These are phyloP conservation scores for Helicoverpa zea DNA, from an alignment of 1,140 invertebrate genomes.

Conservation along the genomic window DNA sequence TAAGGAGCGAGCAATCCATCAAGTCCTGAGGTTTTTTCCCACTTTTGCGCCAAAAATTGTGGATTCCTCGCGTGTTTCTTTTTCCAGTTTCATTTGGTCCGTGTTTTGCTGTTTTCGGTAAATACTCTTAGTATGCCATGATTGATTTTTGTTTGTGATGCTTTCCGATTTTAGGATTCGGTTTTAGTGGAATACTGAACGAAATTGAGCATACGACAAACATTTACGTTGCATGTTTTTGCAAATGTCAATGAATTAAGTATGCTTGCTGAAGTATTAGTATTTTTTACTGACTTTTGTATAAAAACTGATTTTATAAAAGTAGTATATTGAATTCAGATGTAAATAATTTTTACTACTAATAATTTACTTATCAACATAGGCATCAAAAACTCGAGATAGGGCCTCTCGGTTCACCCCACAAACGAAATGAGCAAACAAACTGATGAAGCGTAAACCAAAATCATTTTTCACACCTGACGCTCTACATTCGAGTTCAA, in stretches of 20 bases:
- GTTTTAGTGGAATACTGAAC: too few relatives aligned
- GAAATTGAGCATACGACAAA: background rate
- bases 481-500: slow-evolving; percentile 42
- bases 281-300: too few relatives aligned
- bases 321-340: background rate
- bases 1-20: slow-evolving; percentile 54
- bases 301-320: too few relatives aligned
- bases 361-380: slow-evolving; percentile 12
- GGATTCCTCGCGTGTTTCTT: slow-evolving; percentile 50
- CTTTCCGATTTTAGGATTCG: background rate
- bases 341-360: background rate
- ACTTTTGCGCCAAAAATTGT: slow-evolving; percentile 45
- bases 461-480: slow-evolving; percentile 46
- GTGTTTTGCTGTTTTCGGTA: slow-evolving; percentile 44
- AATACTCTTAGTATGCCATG: slow-evolving; percentile 24
- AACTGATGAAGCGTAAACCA: slow-evolving; percentile 36
- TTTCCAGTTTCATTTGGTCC: slow-evolving; percentile 38
- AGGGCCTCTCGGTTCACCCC: slow-evolving; percentile 15
- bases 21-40: slow-evolving; percentile 46
- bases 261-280: too few relatives aligned
- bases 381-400: background rate
- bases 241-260: background rate
- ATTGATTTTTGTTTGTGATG: slow-evolving; percentile 48
- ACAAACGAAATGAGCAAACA: slow-evolving; percentile 13
- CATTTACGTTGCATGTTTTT: background rate